These are phyloP conservation scores for Cryptus armator DNA, from an alignment of 2,888 invertebrate species.

Conservation along the genomic window DNA sequence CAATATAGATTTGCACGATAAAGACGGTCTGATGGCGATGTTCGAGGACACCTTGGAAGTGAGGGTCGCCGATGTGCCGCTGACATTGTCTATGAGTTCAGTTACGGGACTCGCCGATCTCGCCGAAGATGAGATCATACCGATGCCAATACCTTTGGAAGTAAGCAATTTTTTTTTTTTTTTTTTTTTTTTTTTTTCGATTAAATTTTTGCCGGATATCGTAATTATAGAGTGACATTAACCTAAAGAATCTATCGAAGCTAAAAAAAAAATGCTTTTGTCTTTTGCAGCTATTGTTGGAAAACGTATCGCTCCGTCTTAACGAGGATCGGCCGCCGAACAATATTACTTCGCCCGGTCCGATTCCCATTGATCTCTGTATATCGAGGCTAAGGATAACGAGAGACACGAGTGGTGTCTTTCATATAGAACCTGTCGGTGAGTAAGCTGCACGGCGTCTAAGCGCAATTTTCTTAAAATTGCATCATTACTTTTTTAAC, in stretches of 20 bases:
- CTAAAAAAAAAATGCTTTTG: conserved; percentile 33
- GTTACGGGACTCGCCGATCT: conserved; percentile 93
- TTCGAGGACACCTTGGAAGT: conserved; percentile 88
- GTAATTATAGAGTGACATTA: too few relatives aligned
- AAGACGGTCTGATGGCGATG: conserved; percentile 84
- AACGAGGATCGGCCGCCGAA: conserved; percentile 94
- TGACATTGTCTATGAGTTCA: conserved; percentile 93
- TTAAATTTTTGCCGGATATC: too few relatives aligned
- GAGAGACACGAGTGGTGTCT: conserved; percentile 91
- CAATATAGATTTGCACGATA: conserved; percentile 84
- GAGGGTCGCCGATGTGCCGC: conserved; percentile 88
- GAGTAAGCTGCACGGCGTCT: conserved; percentile 62
- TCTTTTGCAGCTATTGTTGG: conserved; percentile 88
- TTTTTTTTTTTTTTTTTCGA: too few relatives aligned
- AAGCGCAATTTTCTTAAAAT: too few relatives aligned
- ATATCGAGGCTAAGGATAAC: conserved; percentile 90
- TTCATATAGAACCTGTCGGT: conserved; percentile 89
- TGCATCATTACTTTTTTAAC: too few relatives aligned
- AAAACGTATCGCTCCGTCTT: conserved; percentile 91
- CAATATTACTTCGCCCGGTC: conserved; percentile 93
- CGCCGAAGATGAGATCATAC: conserved; percentile 94
- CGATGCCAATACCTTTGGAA: conserved; percentile 93
- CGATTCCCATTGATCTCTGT: conserved; percentile 91
- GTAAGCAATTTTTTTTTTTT: conserved; percentile 84
- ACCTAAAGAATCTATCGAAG: background rate